Conservation (phyloP, 2,888 invertebrate species). For the Drosophila mimetica region DNA sequence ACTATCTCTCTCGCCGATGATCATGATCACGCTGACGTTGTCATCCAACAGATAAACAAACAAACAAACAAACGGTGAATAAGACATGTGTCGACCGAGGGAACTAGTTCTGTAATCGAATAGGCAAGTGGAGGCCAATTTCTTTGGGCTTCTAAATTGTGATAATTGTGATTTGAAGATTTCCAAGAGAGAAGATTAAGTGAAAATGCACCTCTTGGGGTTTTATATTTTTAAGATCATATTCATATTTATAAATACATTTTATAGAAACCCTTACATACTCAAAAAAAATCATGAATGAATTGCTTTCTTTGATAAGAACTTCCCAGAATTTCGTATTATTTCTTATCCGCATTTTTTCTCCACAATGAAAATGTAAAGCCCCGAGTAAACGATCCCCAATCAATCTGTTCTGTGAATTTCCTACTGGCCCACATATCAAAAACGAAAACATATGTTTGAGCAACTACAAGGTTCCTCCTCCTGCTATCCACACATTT, state of each 20-base stretch:
- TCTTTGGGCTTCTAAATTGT: constrained; percentile 13
- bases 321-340: background rate
- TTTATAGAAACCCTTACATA: background rate
- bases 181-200: too few species aligned
- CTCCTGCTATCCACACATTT: background rate
- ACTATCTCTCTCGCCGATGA: constrained; percentile 23
- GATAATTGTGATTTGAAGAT: constrained; percentile 24
- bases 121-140: constrained; percentile 40
- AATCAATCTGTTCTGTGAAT: constrained; percentile 14
- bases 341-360: constrained; percentile 1
- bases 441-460: constrained; percentile 15
- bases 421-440: constrained; percentile 38
- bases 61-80: constrained; percentile 28
- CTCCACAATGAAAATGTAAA: background rate
- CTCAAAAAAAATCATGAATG: background rate
- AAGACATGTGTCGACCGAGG: constrained; percentile 16
- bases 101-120: constrained; percentile 72
- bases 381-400: constrained; percentile 7
- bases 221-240: too few species aligned
- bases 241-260: too few species aligned
- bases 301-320: background rate
- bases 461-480: constrained; percentile 3
- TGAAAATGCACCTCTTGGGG: too few species aligned
- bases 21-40: constrained; percentile 24
- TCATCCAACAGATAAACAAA: constrained; percentile 18